These are phyloP conservation scores for Corythucha ciliata DNA, from an alignment of 2,888 invertebrate genomes.

Conservation along the genomic window DNA sequence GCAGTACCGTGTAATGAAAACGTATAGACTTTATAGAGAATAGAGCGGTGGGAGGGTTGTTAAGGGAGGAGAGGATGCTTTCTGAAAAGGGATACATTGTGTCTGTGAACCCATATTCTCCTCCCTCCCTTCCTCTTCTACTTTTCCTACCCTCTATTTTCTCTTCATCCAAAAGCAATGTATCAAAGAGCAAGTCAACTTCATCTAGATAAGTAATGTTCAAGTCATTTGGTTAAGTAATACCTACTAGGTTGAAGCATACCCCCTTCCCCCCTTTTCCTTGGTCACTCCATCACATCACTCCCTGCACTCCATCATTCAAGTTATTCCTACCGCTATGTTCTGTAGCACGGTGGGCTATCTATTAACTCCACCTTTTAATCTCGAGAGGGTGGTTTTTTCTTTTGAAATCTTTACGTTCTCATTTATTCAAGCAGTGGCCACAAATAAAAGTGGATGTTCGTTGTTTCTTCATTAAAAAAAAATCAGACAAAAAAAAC, in stretches of 20 bases:
- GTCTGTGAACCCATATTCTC: background rate
- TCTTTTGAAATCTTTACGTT: background rate
- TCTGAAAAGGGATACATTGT: slow-evolving; percentile 4
- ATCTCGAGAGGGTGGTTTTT: background rate
- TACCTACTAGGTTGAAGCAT: slow-evolving; percentile 5
- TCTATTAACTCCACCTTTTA: background rate
- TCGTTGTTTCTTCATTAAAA: no score
- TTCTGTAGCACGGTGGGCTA: background rate
- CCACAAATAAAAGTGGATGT: no score
- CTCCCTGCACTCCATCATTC: no score
- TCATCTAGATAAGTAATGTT: slow-evolving; percentile 24
- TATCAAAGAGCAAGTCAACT: slow-evolving; percentile 6
- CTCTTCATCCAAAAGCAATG: background rate
- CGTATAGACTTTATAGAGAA: no score
- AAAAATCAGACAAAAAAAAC: no score
- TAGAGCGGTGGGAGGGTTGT: no score
- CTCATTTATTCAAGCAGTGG: no score
- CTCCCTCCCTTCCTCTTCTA: background rate
- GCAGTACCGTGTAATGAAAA: background rate
- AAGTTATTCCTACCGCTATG: no score
- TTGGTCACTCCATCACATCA: no score
- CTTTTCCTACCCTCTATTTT: background rate
- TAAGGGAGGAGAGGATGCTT: background rate
- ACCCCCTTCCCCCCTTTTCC: no score
- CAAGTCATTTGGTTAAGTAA: slow-evolving; percentile 23